Conservation (phyloP, 2,888 invertebrate species). For the Ochlodes sylvanus region DNA sequence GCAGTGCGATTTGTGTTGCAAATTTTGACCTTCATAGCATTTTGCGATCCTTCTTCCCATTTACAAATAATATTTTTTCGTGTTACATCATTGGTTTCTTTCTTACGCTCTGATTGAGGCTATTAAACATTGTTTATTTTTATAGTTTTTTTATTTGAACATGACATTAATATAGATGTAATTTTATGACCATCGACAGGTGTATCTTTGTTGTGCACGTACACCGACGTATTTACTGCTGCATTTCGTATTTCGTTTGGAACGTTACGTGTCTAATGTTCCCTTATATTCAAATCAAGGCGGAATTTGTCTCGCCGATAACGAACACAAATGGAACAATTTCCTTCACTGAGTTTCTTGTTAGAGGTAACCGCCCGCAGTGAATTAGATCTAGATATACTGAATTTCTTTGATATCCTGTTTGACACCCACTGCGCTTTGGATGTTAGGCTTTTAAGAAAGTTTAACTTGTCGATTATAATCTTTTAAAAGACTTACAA, state of each 20-base stretch:
- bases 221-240: slow-evolving; percentile 9
- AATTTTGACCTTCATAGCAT: slow-evolving; percentile 57
- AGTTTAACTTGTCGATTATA: too few relatives aligned
- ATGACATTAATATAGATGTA: not conserved
- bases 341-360: slow-evolving; percentile 34
- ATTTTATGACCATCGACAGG: not conserved
- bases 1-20: slow-evolving; percentile 84
- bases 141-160: slow-evolving; percentile 8
- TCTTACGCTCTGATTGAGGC: not conserved
- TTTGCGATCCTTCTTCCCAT: slow-evolving; percentile 17
- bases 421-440: not conserved
- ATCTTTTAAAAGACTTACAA: too few relatives aligned
- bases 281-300: slow-evolving; percentile 37
- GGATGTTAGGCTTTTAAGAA: not conserved
- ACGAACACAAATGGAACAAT: slow-evolving; percentile 38
- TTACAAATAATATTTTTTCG: slow-evolving; percentile 23
- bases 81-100: slow-evolving; percentile 32
- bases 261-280: slow-evolving; percentile 31
- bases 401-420: slow-evolving; percentile 13
- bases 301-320: slow-evolving; percentile 37
- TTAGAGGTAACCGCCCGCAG: slow-evolving; percentile 29
- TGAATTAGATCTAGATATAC: slow-evolving; percentile 29
- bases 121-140: slow-evolving; percentile 17
- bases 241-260: slow-evolving; percentile 24
- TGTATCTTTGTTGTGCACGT: not conserved